Conservation (phyloP, 2,113 vertebrate species). For the Oryzias curvinotus region DNA sequence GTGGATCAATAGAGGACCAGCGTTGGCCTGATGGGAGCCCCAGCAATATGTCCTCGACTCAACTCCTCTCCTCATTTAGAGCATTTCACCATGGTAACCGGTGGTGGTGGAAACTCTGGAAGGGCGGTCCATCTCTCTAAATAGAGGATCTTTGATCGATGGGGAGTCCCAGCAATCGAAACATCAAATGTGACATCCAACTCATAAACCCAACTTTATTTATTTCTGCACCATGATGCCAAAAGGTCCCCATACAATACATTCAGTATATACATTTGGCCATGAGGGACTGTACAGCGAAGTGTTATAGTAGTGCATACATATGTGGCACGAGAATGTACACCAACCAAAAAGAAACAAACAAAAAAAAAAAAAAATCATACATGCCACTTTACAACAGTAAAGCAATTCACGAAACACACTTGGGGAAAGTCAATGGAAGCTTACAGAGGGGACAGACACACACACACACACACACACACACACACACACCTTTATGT, state of each 20-base stretch:
- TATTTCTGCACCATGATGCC: conserved; percentile 70
- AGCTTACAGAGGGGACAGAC: conserved; percentile 36
- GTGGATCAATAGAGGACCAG: conserved; percentile 58
- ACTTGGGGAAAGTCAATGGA: conserved; percentile 56
- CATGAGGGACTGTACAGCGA: conserved; percentile 76
- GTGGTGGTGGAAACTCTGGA: conserved; percentile 3
- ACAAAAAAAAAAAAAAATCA: conserved; percentile 43
- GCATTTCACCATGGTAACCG: conserved; percentile 67
- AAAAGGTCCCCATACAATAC: conserved; percentile 77
- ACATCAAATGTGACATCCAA: conserved; percentile 4
- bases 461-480: conserved; percentile 2
- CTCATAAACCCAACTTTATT: conserved; percentile 79
- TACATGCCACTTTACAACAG: conserved; percentile 57
- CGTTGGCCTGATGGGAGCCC: conserved; percentile 38
- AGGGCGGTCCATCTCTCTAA: background rate
- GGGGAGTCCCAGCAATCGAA: too few relatives aligned
- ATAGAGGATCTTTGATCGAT: conserved; percentile 12
- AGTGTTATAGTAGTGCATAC: conserved; percentile 78
- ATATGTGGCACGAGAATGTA: conserved; percentile 66
- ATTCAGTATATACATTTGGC: conserved; percentile 84
- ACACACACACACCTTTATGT: conserved; percentile 30
- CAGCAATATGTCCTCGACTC: conserved; percentile 52
- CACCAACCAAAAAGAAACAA: conserved; percentile 37
- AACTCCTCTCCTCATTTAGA: conserved; percentile 41
- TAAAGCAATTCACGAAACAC: conserved; percentile 50